A percentile compares a stretch with the other conserved stretches of the same genome.
Conservation (phyloP, 2,113 vertebrate species). For the Hystrix brachyura region DNA sequence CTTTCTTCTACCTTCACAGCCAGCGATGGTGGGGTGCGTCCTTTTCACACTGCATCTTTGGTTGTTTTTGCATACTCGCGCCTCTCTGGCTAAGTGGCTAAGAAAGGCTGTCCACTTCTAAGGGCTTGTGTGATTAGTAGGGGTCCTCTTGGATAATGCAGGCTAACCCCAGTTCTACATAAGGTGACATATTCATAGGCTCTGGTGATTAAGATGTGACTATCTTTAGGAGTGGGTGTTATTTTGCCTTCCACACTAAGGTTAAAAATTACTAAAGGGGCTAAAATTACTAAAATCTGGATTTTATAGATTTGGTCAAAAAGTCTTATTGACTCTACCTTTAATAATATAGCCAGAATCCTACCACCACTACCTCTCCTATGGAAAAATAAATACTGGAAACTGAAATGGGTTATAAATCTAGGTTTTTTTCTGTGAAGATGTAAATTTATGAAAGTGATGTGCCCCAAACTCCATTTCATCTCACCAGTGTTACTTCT, state of each 20-base stretch:
- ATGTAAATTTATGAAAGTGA: background rate
- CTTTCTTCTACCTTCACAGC: background rate
- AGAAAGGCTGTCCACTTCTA: background rate
- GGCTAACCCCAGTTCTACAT: too few relatives aligned
- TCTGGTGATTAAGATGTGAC: background rate
- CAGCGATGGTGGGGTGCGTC: background rate
- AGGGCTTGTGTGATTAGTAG: background rate
- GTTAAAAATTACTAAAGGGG: background rate
- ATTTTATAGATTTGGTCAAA: background rate
- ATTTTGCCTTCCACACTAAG: background rate
- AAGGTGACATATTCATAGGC: background rate
- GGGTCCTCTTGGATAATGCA: background rate
- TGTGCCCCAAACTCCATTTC: background rate
- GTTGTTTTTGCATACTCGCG: accelerated
- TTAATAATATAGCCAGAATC: slow-evolving; percentile 19
- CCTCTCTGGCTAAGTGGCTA: background rate
- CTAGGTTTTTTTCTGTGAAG: background rate
- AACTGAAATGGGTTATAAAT: background rate
- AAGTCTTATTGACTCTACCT: background rate
- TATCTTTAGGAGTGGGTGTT: background rate
- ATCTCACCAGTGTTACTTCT: background rate
- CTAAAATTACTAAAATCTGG: background rate
- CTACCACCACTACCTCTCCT: background rate
- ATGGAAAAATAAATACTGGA: background rate
- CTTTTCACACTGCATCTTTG: background rate